Evolutionary conservation across 2,113 vertebrate genomes (phyloP), one percentile per base, ranked within the genome.

Genomic region (Pelvicachromis taeniatus): DNA sequence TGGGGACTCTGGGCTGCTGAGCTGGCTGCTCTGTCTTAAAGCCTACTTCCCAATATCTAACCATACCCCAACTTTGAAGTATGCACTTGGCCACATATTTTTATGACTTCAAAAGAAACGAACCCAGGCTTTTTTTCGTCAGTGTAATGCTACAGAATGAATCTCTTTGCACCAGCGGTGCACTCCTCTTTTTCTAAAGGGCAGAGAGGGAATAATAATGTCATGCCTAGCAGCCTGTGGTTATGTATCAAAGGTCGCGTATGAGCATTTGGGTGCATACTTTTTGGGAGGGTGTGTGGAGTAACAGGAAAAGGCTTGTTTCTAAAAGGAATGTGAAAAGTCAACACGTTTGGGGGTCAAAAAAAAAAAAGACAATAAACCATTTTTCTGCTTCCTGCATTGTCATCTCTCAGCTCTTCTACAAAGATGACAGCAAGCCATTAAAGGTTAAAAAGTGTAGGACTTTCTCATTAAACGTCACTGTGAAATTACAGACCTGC

Each of bases 321-420:
- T 87, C 45, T 78, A 53, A 21, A 73, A 58, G 53, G 79, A 91
- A 88, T 79, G 61, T 83, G 58, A 93, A 88, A 79, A 84, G 84
- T 85, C 81, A 82, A 78, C 80, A 54, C 17, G 33, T 59, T 21
- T 63, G 52, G 21, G 59, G 10, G 33, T 16, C 13, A 9, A 59
- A 29, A 65, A 31, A 9, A 59, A 29, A 65, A 31, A 77, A 77
- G 38, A 12, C 45, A 80, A 19, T 40, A 54, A 16, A 2, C 65
- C 58, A 31, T 91, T 89, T 87, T 61, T 89, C 83, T 88, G 89
- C 88, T 90, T 91, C 87, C 89, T 79, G 80, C 55, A 31, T 85
- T n/a, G n/a, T 84, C 83, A 56, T 85, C 83, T 35, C 35, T 84
- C 48, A 31, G 70, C 80, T 82, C 77, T 73, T 63, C 42, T 85